A percentile compares a stretch with the other conserved stretches of the same genome.
Conservation (phyloP, 2,888 invertebrate species). For the Drosophila kambysellisi region DNA sequence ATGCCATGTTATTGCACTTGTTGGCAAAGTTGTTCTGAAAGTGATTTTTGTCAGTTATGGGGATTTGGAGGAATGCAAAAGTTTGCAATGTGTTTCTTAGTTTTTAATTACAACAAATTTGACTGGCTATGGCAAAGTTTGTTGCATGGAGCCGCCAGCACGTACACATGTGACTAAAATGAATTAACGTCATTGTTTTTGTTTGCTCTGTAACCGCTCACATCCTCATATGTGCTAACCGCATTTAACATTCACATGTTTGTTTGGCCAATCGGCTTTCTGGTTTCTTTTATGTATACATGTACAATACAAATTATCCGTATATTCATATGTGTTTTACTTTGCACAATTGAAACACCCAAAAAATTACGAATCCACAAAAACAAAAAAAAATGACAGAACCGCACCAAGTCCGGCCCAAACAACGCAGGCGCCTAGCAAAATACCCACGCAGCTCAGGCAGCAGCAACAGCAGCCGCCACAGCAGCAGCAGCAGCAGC, state of each 20-base stretch:
- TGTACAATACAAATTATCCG: conserved; percentile 35
- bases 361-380: conserved; percentile 47
- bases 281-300: conserved; percentile 27
- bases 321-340: conserved; percentile 67
- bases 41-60: conserved; percentile 68
- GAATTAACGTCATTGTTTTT: conserved; percentile 72
- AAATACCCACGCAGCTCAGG: conserved; percentile 65
- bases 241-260: conserved; percentile 56
- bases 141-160: conserved; percentile 44
- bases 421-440: conserved; percentile 66
- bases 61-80: conserved; percentile 35
- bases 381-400: conserved; percentile 59
- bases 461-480: conserved; percentile 50
- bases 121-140: conserved; percentile 70
- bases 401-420: conserved; percentile 68
- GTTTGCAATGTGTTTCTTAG: conserved; percentile 72
- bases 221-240: conserved; percentile 73
- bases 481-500: conserved; percentile 31
- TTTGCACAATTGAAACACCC: conserved; percentile 71
- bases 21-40: conserved; percentile 77
- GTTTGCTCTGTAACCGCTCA: conserved; percentile 61
- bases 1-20: conserved; percentile 81
- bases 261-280: conserved; percentile 29
- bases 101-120: conserved; percentile 81
- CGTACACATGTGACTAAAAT: conserved; percentile 56